Evolutionary conservation across 2,113 vertebrate species (phyloP).

Genomic region (Camelus dromedarius): DNA sequence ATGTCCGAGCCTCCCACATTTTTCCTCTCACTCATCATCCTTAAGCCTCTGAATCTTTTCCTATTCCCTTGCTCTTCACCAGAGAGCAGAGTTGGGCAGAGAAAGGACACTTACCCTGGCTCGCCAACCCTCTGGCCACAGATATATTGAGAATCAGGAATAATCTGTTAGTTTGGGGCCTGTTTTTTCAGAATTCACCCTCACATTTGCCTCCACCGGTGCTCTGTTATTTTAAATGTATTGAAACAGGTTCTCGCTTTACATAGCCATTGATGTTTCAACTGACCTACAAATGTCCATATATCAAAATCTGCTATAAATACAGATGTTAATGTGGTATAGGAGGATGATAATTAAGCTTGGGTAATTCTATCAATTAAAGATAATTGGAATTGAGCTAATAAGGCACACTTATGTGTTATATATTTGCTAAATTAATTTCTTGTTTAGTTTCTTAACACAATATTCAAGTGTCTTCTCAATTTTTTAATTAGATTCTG

Average conservation of each 20-base stretch:
- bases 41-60: background rate
- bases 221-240: background rate
- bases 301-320: slow-evolving; percentile 6
- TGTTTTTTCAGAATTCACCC: background rate
- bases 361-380: slow-evolving; percentile 40
- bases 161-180: background rate
- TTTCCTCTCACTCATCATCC: background rate
- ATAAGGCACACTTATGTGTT: background rate
- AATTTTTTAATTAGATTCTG: slow-evolving; percentile 20
- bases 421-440: slow-evolving; percentile 39
- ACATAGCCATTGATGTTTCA: background rate
- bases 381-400: slow-evolving; percentile 21
- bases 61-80: background rate
- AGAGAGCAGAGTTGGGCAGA: background rate
- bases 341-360: slow-evolving; percentile 32
- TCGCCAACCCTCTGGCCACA: background rate
- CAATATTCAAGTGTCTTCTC: slow-evolving; percentile 36
- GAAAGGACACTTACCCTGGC: background rate
- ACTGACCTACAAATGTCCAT: background rate
- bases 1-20: background rate
- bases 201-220: background rate
- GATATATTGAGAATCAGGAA: background rate
- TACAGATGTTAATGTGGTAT: background rate
- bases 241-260: slow-evolving; percentile 2
- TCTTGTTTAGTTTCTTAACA: slow-evolving; percentile 20